phyloP scores from a whole-genome alignment of 2,888 invertebrate species.

The Limnephilus rhombicus region DNA sequence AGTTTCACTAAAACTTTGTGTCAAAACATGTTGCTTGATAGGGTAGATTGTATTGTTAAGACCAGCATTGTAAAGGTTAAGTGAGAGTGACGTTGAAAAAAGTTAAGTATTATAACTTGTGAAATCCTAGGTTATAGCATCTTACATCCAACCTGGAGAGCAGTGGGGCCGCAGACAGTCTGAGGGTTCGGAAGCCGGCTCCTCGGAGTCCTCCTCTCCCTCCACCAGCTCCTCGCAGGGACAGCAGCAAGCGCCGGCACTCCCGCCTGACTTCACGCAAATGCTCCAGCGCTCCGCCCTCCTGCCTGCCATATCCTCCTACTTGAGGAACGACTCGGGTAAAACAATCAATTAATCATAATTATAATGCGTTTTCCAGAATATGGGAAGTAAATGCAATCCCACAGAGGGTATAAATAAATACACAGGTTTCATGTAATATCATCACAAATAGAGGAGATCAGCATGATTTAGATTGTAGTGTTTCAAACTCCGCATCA shows the following conservation, averaged over 20 bases:
- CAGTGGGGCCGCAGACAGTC: conserved; percentile 72
- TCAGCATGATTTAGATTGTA: no score
- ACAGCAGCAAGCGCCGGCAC: conserved; percentile 67
- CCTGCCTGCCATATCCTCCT: conserved; percentile 92
- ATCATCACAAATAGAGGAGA: no score
- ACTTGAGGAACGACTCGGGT: conserved; percentile 95
- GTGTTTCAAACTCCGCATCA: no score
- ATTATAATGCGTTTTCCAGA: no score
- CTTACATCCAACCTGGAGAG: conserved; percentile 90
- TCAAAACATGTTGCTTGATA: no score
- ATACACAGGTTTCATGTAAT: no score
- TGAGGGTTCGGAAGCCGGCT: conserved; percentile 72
- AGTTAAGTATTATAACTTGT: conserved; percentile 58
- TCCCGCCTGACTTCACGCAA: conserved; percentile 86
- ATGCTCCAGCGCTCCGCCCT: conserved; percentile 90
- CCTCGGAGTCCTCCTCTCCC: conserved; percentile 72
- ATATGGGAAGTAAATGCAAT: no score
- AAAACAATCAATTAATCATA: not conserved
- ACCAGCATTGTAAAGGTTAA: no score
- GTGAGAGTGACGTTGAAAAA: no score
- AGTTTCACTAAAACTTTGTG: no score
- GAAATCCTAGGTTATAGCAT: conserved; percentile 84
- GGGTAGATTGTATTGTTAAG: no score
- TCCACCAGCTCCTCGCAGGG: conserved; percentile 66
- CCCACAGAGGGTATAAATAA: no score